Percentiles rank a stretch among this genome's conserved stretches.
Conservation (phyloP, 1,140 invertebrate species). For the Trichomalopsis sarcophagae region DNA sequence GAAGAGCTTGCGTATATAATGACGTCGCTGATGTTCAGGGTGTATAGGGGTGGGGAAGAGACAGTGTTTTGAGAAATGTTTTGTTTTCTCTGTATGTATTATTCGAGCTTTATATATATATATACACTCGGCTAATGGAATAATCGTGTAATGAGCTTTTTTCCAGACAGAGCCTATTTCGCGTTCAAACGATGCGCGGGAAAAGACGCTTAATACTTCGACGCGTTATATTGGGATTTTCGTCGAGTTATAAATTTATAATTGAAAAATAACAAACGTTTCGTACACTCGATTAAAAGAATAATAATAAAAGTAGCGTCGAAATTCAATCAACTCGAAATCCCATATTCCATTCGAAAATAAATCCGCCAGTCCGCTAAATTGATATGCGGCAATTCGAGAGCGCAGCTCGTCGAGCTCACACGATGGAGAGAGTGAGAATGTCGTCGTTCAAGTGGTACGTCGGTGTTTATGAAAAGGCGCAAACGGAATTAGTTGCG, state of each 20-base stretch:
- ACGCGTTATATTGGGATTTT: too few species aligned
- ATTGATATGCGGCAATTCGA: neutral
- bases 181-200: too few species aligned
- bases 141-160: too few species aligned
- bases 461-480: neutral
- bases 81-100: too few species aligned
- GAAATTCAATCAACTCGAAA: neutral
- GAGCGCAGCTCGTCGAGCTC: neutral
- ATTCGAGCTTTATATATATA: too few species aligned
- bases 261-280: neutral
- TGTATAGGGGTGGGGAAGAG: too few species aligned
- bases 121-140: too few species aligned
- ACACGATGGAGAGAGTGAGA: neutral
- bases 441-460: neutral
- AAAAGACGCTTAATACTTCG: too few species aligned
- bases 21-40: neutral
- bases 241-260: too few species aligned
- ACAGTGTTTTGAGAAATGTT: too few species aligned
- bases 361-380: neutral
- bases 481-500: constrained; percentile 11
- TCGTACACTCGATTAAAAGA: neutral
- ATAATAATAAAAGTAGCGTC: neutral
- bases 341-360: neutral
- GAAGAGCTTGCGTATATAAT: neutral
- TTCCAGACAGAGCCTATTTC: too few species aligned